Percentiles rank a stretch among this genome's conserved stretches.
Evolutionary conservation across 2,113 vertebrate species (phyloP).

Genomic region (Sardina pilchardus): DNA sequence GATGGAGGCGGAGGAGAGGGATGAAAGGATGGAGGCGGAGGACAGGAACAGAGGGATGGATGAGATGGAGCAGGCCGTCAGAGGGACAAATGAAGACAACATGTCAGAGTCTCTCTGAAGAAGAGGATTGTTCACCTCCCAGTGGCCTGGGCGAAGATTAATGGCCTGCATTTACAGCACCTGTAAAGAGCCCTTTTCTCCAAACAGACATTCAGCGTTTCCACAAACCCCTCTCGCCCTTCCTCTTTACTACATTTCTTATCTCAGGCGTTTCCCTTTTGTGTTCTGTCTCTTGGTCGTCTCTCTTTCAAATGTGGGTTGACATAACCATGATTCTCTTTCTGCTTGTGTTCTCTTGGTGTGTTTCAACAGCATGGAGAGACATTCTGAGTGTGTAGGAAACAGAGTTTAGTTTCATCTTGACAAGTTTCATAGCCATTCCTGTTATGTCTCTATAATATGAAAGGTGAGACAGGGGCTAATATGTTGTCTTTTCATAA

Average conservation of each 20-base stretch:
- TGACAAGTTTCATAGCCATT: too few relatives aligned
- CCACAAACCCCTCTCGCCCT: not conserved
- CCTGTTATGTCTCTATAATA: too few relatives aligned
- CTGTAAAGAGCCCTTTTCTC: not conserved
- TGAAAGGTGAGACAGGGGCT: too few relatives aligned
- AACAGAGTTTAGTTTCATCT: too few relatives aligned
- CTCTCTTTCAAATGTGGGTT: not conserved
- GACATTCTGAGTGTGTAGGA: not conserved
- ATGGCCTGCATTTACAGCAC: constrained; percentile 34
- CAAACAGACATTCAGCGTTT: not conserved
- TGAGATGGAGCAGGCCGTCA: constrained; percentile 46
- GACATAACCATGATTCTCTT: not conserved
- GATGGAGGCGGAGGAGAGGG: not conserved
- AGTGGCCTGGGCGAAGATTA: constrained; percentile 51
- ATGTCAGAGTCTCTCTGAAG: constrained; percentile 45
- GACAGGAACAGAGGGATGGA: constrained; percentile 24
- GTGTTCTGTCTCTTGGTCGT: not conserved
- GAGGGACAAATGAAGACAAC: constrained; percentile 50
- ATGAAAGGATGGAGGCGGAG: not conserved
- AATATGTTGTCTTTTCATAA: not conserved
- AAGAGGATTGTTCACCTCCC: constrained; percentile 37
- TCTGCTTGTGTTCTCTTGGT: not conserved
- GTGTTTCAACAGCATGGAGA: not conserved
- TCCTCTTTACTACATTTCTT: not conserved
- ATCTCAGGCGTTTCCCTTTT: not conserved